Evolutionary conservation across 1,140 invertebrate genomes (phyloP).

Genomic region (Eueides isabella): DNA sequence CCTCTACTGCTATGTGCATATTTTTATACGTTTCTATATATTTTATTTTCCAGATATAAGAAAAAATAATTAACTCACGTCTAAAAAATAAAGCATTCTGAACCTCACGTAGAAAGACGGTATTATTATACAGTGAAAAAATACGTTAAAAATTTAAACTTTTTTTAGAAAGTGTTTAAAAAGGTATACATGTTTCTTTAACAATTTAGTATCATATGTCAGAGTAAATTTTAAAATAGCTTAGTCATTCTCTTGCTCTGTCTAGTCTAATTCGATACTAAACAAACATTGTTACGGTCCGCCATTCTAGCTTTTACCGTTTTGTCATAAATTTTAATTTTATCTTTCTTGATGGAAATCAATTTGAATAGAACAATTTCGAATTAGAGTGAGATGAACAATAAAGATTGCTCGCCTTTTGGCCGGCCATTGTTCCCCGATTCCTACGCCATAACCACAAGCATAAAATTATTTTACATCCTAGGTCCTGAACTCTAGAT

Average conservation of each 20-base stretch:
- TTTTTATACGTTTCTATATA: neutral
- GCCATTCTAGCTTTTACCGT: constrained; percentile 57
- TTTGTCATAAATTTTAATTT: constrained; percentile 64
- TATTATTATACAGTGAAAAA: too few relatives aligned
- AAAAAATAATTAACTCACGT: too few relatives aligned
- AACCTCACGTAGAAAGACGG: too few relatives aligned
- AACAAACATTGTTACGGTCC: constrained; percentile 60
- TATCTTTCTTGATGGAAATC: constrained; percentile 67
- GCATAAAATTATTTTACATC: constrained; percentile 51
- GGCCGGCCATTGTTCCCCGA: constrained; percentile 62
- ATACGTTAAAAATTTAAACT: neutral
- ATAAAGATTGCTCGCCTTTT: constrained; percentile 69
- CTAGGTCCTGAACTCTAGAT: constrained; percentile 35
- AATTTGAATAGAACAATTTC: constrained; percentile 68
- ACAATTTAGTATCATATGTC: constrained; percentile 41
- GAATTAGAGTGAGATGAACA: constrained; percentile 67
- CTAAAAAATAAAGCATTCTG: too few relatives aligned
- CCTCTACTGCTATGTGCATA: too few relatives aligned
- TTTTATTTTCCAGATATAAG: neutral
- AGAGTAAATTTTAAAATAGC: constrained; percentile 44
- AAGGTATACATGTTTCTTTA: constrained; percentile 11
- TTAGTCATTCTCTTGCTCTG: constrained; percentile 46
- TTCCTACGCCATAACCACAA: constrained; percentile 62
- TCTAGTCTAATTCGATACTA: constrained; percentile 61
- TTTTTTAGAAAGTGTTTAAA: neutral